Evolutionary conservation across 2,113 vertebrate species (phyloP).

Genomic region (Pyrgilauda ruficollis): DNA sequence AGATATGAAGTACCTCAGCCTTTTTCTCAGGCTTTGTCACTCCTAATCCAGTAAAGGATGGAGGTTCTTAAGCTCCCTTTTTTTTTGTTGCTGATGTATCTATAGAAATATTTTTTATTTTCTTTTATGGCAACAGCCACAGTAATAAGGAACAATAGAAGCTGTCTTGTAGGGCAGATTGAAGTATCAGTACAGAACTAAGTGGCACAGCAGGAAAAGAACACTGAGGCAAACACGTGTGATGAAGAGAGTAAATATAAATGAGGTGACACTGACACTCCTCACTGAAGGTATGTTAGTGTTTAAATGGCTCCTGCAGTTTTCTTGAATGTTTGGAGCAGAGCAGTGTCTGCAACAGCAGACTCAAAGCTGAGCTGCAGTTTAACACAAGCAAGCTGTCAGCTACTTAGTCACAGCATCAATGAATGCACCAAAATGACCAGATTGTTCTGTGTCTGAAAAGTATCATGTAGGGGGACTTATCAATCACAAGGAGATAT

Average conservation of each 20-base stretch:
- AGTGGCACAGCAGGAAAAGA: neutral
- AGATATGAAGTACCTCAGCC: neutral
- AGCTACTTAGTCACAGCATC: neutral
- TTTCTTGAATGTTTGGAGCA: neutral
- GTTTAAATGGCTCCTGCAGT: neutral
- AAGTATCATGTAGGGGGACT: neutral
- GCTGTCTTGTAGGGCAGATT: neutral
- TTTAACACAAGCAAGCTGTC: neutral
- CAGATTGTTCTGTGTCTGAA: neutral
- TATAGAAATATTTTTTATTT: neutral
- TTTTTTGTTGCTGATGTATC: neutral
- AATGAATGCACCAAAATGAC: neutral
- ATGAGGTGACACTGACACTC: neutral
- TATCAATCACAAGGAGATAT: neutral
- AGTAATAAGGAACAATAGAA: neutral
- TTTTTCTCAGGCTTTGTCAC: neutral
- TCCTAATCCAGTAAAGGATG: neutral
- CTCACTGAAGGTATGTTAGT: neutral
- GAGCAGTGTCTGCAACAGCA: neutral
- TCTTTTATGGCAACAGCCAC: neutral
- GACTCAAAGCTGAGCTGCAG: neutral
- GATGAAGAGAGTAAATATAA: neutral
- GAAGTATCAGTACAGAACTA: neutral
- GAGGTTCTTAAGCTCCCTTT: neutral
- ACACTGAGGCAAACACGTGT: rapidly evolving